Evolutionary conservation across 2,113 vertebrate species (phyloP).

Genomic region (Bubo blakistoni): DNA sequence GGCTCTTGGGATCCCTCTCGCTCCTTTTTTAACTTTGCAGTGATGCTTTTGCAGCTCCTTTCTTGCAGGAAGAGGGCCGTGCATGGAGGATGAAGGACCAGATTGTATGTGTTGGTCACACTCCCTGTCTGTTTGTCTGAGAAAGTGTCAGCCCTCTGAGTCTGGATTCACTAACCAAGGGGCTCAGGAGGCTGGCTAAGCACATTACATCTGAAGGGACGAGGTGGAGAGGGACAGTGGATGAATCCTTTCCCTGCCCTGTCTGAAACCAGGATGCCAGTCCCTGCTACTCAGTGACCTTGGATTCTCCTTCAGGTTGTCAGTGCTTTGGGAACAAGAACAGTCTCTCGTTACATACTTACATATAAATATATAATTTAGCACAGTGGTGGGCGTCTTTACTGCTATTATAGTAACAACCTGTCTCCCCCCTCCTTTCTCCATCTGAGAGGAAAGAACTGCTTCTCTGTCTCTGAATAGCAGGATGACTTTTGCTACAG

Average conservation of each 20-base stretch:
- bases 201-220: neutral
- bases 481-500: neutral
- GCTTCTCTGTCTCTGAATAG: neutral
- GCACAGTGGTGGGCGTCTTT: conserved; percentile 12
- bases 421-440: neutral
- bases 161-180: neutral
- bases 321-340: neutral
- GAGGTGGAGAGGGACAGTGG: neutral
- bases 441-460: neutral
- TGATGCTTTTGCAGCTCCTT: neutral
- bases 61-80: neutral
- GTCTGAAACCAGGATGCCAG: neutral
- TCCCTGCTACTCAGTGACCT: neutral
- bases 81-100: neutral
- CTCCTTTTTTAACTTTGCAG: neutral
- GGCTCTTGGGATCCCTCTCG: neutral
- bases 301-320: conserved; percentile 15
- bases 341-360: neutral
- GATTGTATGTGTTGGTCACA: neutral
- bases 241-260: neutral
- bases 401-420: conserved; percentile 37
- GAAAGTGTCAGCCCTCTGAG: neutral
- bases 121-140: neutral
- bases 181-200: neutral
- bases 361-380: conserved; percentile 16